A percentile compares a stretch with the other conserved stretches of the same genome.
These are phyloP conservation scores for Tethea ocularis DNA, from an alignment of 2,888 invertebrate genomes.

Conservation along the genomic window DNA sequence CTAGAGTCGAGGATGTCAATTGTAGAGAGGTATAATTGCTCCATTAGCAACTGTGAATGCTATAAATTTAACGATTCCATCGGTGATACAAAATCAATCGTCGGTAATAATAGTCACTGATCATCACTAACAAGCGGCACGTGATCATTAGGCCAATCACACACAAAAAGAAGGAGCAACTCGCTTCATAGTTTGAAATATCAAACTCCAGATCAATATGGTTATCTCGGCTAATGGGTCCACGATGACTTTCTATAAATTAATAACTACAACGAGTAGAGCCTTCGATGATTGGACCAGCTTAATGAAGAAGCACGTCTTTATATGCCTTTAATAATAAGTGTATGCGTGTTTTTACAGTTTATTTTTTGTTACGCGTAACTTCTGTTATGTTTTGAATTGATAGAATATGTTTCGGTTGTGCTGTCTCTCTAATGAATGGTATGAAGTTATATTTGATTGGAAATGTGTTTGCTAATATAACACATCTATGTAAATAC, in stretches of 20 bases:
- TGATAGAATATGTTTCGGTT: constrained; percentile 2
- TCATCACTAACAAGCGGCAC: constrained; percentile 78
- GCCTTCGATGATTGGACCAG: constrained; percentile 68
- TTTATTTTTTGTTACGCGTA: constrained; percentile 47
- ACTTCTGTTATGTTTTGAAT: constrained; percentile 46
- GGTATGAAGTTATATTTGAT: too few species aligned
- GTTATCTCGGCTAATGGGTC: constrained; percentile 75
- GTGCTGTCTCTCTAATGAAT: neutral
- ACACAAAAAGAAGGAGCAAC: constrained; percentile 62
- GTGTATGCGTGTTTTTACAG: constrained; percentile 61
- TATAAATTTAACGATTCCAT: constrained; percentile 66
- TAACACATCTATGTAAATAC: too few species aligned
- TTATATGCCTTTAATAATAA: constrained; percentile 60
- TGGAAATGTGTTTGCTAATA: too few species aligned
- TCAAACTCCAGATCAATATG: constrained; percentile 74
- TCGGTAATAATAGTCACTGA: constrained; percentile 64
- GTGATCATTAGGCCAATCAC: constrained; percentile 78
- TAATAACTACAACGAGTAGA: constrained; percentile 74
- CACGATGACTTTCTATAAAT: constrained; percentile 83
- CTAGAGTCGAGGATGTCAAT: constrained; percentile 32
- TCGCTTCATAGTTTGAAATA: constrained; percentile 52
- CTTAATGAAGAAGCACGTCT: constrained; percentile 78
- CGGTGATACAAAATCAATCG: constrained; percentile 68
- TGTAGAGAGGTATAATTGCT: constrained; percentile 59
- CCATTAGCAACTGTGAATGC: constrained; percentile 70